Evolutionary conservation across 1,140 invertebrate species (phyloP), one percentile per base, ranked within the genome.

Genomic region (Nasonia vitripennis): DNA sequence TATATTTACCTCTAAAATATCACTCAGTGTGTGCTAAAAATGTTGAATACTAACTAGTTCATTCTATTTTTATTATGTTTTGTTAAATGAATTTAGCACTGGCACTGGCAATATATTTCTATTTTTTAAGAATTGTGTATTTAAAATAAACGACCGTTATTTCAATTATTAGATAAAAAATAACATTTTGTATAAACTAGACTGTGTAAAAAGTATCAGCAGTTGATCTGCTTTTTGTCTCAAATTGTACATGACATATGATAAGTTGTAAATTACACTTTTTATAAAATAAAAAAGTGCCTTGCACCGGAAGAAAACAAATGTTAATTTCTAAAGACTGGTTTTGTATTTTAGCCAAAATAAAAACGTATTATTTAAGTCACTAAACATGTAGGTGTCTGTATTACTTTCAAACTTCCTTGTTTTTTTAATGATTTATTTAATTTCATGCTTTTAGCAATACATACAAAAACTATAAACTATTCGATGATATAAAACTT

Each of bases 21-120:
- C 11, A 10, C 10, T 45, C 41, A 45, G 9, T 10, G 41, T 45
- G 41, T 45, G 41, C 41, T 45, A 45, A 45, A 45, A 45, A 45
- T 45, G 10, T 45, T 9, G 7, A 41, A 41, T 7, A 10, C 41
- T 45, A 45, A 37, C 34, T 37, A 37, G 34, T 37, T 37, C 34
- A 6, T 37, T 79, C 12, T 83, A 34, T 67, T 80, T 80, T 80
- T 20, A 14, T 67, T 12, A 67, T 37, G 34, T 20, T 67, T 67
- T 20, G n/a, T 67, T 20, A 20, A 67, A 67, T 6, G 62, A 67
- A 17, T 67, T 14, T n/a, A 67, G 41, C n/a, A 67, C 11, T 67
- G 14, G 5, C 4, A 20, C n/a, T n/a, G n/a, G n/a, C n/a, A n/a
- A n/a, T 67, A 20, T 37, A 37, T 20, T 67, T 67, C 1, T 67